Base-by-base conservation (phyloP, 35 echinoderm and acorn worm species). In the Anneissia japonica region DNA sequence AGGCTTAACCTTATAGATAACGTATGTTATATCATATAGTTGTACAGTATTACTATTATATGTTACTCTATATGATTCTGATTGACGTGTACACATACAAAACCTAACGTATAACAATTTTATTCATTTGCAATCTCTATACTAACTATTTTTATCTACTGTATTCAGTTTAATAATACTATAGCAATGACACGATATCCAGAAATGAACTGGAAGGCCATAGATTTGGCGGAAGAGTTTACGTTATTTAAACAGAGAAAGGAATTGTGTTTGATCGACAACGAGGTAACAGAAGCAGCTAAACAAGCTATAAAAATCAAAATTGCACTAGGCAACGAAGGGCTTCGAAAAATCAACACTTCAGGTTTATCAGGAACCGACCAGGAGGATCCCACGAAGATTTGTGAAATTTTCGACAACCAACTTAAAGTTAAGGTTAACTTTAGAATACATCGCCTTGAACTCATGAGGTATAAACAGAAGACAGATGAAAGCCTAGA, bases 391-490 rank as follows among this genome's bases (percentile, higher is more conserved):
- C 87, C 87, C 17, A 7, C 23, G 23, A 89, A 74, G 35, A 28
- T 89, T 17, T 89, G 87, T 79, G 30, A 83, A 83, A 32, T 89
- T 31, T 89, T 89, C 38, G 87, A 83, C 29, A 35, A 38, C 9
- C 89, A 90, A 64, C 32, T 90, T 0, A 26, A 85, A 32, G n/a
- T 85, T 11, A 90, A 85, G 1, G 81, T 85, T 0, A 90, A 90
- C 38, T 90, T 90, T 30, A 56, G 75, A 23, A 84, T 90, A 38
- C 89, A 86, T 31, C 23, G 82, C 0, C 74, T 90, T 10, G 39
- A 90, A 39, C 23, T 85, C 32, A 46, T 77, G 82, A 10, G 39
- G 9, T 90, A 40, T 43, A 81, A 87, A 55, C 84, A 87, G 56
- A 37, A 41, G 21, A 11, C 43, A 30, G 30, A 46, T 45, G 90